A percentile compares a stretch with the other conserved stretches of the same genome.
Conservation (phyloP, 2,888 invertebrate species). For the Auanema freiburgensis region DNA sequence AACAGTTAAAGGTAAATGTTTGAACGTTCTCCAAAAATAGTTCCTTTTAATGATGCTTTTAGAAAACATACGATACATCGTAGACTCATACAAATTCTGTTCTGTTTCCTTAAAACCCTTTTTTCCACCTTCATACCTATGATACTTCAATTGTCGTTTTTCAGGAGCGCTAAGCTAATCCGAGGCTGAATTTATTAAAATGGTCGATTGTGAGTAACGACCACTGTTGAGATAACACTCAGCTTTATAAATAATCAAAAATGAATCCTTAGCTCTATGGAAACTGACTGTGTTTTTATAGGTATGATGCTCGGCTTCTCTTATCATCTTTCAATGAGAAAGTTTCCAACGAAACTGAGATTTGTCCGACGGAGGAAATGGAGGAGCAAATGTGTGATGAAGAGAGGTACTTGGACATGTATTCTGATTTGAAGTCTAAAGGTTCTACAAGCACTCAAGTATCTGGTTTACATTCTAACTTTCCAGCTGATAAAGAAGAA, state of each 20-base stretch:
- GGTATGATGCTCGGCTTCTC: constrained; percentile 60
- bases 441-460: neutral
- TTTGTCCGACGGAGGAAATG: constrained; percentile 67
- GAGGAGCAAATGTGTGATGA: constrained; percentile 91
- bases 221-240: too few relatives aligned
- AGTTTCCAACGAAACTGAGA: constrained; percentile 67
- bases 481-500: constrained; percentile 29
- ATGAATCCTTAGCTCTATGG: neutral
- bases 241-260: too few relatives aligned
- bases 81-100: too few relatives aligned
- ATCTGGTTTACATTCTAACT: neutral
- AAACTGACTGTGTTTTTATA: constrained; percentile 36
- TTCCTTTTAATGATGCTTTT: too few relatives aligned
- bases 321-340: constrained; percentile 70
- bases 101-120: too few relatives aligned
- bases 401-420: constrained; percentile 87
- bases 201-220: too few relatives aligned
- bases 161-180: too few relatives aligned
- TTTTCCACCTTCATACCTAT: too few relatives aligned
- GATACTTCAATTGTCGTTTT: too few relatives aligned
- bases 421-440: constrained; percentile 79
- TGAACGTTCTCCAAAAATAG: neutral
- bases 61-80: too few relatives aligned
- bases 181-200: too few relatives aligned
- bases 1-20: neutral